phyloP scores from a whole-genome alignment of 1,140 invertebrate species.

The Pogonomyrmex californicus region DNA sequence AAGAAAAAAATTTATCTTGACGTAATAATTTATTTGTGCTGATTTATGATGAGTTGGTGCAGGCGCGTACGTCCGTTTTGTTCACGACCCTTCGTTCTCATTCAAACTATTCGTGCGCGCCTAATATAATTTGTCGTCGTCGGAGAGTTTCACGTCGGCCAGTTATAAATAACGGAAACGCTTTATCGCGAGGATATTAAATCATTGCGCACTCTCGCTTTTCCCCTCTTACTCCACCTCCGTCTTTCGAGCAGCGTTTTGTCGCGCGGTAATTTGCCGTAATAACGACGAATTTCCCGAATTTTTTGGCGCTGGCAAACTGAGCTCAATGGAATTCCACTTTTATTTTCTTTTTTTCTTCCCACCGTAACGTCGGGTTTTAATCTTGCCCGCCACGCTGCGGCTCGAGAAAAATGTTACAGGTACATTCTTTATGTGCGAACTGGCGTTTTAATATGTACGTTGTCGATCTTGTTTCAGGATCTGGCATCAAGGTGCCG shows the following conservation, averaged over 20 bases:
- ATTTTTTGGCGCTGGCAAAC: constrained; percentile 48
- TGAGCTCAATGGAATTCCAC: constrained; percentile 56
- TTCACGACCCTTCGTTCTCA: constrained; percentile 42
- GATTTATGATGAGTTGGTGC: constrained; percentile 45
- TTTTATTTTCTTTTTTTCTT: constrained; percentile 23
- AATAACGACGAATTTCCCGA: constrained; percentile 60
- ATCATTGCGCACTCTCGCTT: constrained; percentile 43
- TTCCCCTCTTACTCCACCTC: neutral
- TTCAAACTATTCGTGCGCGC: constrained; percentile 51
- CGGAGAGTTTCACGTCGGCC: constrained; percentile 39
- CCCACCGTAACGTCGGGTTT: constrained; percentile 44
- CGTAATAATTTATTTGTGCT: constrained; percentile 47
- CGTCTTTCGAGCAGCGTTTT: constrained; percentile 39
- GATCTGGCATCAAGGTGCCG: constrained; percentile 90
- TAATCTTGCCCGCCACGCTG: constrained; percentile 39
- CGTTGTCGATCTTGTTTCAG: constrained; percentile 86
- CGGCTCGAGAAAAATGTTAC: constrained; percentile 52
- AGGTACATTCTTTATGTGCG: constrained; percentile 24
- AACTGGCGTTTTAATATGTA: constrained; percentile 42
- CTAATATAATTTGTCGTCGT: constrained; percentile 67
- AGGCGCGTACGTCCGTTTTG: constrained; percentile 31
- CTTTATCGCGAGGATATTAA: constrained; percentile 63
- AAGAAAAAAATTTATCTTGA: constrained; percentile 14
- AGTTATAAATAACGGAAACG: constrained; percentile 69
- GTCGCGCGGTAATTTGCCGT: constrained; percentile 49